A percentile compares a stretch with the other conserved stretches of the same genome.
These are phyloP conservation scores for Amia ocellicauda DNA, from an alignment of 2,113 vertebrate species.

Conservation along the genomic window DNA sequence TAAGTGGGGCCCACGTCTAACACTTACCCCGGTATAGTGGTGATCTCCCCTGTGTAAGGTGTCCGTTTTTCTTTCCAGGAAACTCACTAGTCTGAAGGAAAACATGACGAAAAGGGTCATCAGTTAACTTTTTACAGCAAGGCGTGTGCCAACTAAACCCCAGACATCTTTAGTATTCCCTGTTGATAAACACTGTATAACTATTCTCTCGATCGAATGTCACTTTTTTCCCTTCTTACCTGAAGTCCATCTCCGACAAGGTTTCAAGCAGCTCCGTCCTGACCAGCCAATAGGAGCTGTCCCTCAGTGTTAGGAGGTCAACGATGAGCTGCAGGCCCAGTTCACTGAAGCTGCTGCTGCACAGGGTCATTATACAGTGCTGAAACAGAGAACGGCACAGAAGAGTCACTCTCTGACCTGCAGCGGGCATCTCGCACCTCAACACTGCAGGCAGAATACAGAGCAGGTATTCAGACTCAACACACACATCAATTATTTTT, in stretches of 20 bases:
- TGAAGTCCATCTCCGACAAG: conserved; percentile 88
- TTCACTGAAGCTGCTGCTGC: conserved; percentile 83
- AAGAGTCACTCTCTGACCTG: too few relatives aligned
- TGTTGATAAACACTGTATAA: too few relatives aligned
- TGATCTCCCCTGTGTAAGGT: conserved; percentile 81
- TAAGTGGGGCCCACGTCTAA: neutral
- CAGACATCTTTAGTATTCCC: too few relatives aligned
- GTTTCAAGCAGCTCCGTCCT: conserved; percentile 93
- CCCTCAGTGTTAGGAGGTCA: conserved; percentile 77
- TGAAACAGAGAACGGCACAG: conserved; percentile 48
- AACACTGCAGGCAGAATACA: too few relatives aligned
- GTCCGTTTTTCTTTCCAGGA: conserved; percentile 81
- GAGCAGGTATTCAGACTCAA: too few relatives aligned
- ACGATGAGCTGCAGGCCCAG: conserved; percentile 84
- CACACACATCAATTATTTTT: too few relatives aligned
- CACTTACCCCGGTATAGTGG: conserved; percentile 87
- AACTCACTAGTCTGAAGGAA: conserved; percentile 75
- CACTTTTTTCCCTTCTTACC: too few relatives aligned
- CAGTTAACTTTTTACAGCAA: too few relatives aligned
- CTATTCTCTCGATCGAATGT: too few relatives aligned
- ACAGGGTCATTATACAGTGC: conserved; percentile 88
- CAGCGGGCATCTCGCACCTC: neutral
- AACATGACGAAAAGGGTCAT: too few relatives aligned
- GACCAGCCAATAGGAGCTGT: conserved; percentile 93
- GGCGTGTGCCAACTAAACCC: too few relatives aligned